Base-by-base conservation (phyloP, 2,113 vertebrate species). In the Porphyrio hochstetteri region DNA sequence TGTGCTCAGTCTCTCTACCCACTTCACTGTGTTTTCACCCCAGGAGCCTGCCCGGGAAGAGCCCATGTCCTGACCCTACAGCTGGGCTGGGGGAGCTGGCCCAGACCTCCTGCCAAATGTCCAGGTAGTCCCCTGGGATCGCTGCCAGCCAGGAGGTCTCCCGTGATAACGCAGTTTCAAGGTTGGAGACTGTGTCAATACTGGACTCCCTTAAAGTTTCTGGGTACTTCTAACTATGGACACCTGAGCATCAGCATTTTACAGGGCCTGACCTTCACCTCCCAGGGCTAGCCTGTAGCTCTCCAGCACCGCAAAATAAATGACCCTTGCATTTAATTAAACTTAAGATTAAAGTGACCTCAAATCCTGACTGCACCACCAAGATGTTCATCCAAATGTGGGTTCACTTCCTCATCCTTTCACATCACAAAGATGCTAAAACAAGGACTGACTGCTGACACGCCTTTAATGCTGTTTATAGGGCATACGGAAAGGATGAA, bases 21-120 rank as follows among this genome's bases (percentile, higher is more conserved):
- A 6, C 20, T 33, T 5, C 16, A 28, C 5, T 1, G 1, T 0
- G 0, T 28, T 10, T 71, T 42, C 42, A 33, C 5, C 36, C 7
- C 64, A 29, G 36, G 11, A 36, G 5, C 11, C 29, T 67, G 44
- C 29, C 48, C 9, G 17, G n/a, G 46, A 9, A 38, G 16, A 75
- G 21, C 29, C 40, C 38, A 5, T 15, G 40, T 52, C 20, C 29
- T 48, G 67, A 31, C 29, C 20, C 50, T 38, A 2, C 33, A 36
- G 0, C 15, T 4, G 35, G 46, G 44, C 38, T 69, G 40, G 29
- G 40, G 29, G 27, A 65, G 27, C 55, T 48, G 33, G 35, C 44
- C 72, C 38, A 9, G 67, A 11, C 13, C 27, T 40, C 24, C 65
- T 53, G 29, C 12, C 16, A 2, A 7, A 5, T 8, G 33, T n/a